Percentiles rank a stretch among this genome's conserved stretches.
Conservation (phyloP, 2,797 vertebrate species). For the Eleutherodactylus coqui region DNA sequence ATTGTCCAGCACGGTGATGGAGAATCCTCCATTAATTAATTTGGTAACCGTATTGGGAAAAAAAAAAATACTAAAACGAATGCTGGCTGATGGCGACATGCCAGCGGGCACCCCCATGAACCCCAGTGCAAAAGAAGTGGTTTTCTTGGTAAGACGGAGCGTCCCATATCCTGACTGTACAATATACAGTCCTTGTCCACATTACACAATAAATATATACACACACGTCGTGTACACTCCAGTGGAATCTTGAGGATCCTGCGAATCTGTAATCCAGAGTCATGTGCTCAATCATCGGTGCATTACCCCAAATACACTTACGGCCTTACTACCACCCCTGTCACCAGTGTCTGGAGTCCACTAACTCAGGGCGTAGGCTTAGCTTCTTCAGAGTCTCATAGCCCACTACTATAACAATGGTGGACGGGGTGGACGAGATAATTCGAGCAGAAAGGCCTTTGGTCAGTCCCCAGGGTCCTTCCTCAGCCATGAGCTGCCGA, state of each 20-base stretch:
- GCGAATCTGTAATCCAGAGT: too few relatives aligned
- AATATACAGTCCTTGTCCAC: conserved; percentile 4
- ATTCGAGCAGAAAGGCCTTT: conserved; percentile 96
- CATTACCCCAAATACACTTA: neutral
- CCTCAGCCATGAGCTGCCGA: conserved; percentile 89
- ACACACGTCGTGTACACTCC: conserved; percentile 10
- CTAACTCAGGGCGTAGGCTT: conserved; percentile 91
- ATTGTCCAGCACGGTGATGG: neutral
- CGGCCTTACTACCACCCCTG: neutral
- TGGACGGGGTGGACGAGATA: conserved; percentile 93
- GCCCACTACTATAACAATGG: conserved; percentile 95
- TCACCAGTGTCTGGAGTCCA: conserved; percentile 96
- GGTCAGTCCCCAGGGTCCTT: conserved; percentile 93
- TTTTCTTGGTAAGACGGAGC: neutral
- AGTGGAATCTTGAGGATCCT: neutral
- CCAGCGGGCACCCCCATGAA: neutral
- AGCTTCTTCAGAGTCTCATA: conserved; percentile 96
- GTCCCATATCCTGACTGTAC: neutral
- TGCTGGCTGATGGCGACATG: neutral
- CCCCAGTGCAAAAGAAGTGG: conserved; percentile 10
- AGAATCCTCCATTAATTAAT: neutral
- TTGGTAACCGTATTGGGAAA: neutral
- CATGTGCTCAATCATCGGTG: conserved; percentile 17
- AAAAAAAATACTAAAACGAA: neutral
- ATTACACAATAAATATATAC: conserved; percentile 22